Percentiles rank a stretch among this genome's conserved stretches.
Conservation (phyloP, 2,113 vertebrate genomes). For the Misgurnus anguillicaudatus region DNA sequence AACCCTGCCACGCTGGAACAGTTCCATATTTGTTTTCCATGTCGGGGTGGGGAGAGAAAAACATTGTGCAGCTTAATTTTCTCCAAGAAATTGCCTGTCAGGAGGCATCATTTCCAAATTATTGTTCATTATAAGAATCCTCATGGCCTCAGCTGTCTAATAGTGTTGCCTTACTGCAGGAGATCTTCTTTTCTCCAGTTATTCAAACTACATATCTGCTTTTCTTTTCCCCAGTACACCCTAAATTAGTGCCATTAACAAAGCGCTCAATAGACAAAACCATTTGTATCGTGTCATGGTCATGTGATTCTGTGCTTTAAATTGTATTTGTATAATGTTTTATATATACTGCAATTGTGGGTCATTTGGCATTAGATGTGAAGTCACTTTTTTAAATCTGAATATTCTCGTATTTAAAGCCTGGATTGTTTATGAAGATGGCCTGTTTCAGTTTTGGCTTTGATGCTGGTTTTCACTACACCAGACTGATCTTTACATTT, state of each 20-base stretch:
- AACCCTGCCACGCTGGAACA: constrained; percentile 43
- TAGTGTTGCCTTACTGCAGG: neutral
- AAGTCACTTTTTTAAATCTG: too few species aligned
- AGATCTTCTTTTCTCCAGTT: neutral
- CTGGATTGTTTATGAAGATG: too few species aligned
- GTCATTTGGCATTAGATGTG: neutral
- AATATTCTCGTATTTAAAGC: too few species aligned
- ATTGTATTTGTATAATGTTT: neutral
- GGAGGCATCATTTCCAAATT: constrained; percentile 38
- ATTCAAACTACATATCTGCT: neutral
- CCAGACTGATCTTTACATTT: too few species aligned
- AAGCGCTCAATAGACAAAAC: too few species aligned
- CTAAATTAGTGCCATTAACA: neutral
- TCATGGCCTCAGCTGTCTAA: constrained; percentile 17
- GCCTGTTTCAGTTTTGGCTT: too few species aligned
- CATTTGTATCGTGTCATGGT: neutral
- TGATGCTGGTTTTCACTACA: too few species aligned
- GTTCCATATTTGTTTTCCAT: constrained; percentile 52
- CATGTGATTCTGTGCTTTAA: neutral
- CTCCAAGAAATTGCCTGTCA: constrained; percentile 44
- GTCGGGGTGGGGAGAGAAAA: constrained; percentile 22
- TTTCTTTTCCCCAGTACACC: neutral
- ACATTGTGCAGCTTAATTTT: constrained; percentile 41
- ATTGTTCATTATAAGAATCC: constrained; percentile 30
- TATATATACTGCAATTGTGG: neutral